phyloP scores from a whole-genome alignment of 2,797 vertebrate species.

The Poecilia wingei region DNA sequence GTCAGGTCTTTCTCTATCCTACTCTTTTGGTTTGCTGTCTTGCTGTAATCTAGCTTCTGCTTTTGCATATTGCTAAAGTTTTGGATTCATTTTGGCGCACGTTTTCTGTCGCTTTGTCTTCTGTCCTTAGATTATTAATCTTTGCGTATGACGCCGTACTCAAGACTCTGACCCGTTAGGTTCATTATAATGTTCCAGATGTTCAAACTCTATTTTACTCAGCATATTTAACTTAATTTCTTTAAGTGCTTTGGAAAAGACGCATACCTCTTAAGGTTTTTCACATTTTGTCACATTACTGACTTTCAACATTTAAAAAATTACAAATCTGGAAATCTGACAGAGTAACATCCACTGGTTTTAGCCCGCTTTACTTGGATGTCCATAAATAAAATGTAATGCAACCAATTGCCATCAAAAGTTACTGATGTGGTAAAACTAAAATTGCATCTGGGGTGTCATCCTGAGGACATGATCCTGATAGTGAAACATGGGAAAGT shows the following conservation, averaged over 20 bases:
- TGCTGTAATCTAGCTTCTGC: conserved; percentile 41
- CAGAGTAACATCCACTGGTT: not conserved
- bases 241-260: not conserved
- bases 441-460: not conserved
- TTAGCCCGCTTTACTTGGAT: not conserved
- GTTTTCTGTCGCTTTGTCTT: conserved; percentile 29
- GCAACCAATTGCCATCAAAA: not conserved
- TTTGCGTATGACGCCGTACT: not conserved
- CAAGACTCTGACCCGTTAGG: not conserved
- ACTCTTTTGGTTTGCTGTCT: conserved; percentile 72
- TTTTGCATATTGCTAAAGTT: conserved; percentile 14
- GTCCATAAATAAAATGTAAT: not conserved
- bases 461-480: not conserved
- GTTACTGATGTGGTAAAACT: not conserved
- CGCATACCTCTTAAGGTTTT: not conserved
- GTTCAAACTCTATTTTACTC: not conserved
- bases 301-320: not conserved
- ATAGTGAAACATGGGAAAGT: not conserved
- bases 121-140: conserved; percentile 17
- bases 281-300: not conserved
- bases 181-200: not conserved
- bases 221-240: not conserved
- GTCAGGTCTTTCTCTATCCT: conserved; percentile 21
- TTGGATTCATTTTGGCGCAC: conserved; percentile 28
- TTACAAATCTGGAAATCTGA: not conserved